These are phyloP conservation scores for Parus major DNA, from an alignment of 2,113 vertebrate species.

Conservation along the genomic window DNA sequence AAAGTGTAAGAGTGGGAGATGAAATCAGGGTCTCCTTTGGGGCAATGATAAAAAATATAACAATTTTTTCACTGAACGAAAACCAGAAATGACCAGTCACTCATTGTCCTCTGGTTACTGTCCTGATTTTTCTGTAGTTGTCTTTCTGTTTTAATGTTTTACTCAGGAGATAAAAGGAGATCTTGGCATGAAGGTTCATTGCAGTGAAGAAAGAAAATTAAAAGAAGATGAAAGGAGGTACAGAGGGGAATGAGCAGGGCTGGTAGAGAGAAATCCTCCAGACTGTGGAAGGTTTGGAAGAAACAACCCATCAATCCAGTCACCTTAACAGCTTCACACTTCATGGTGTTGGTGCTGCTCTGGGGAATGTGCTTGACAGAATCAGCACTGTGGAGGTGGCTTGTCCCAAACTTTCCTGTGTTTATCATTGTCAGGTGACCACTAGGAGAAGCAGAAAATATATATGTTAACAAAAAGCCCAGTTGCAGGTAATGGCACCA, in stretches of 20 bases:
- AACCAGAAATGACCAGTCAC: background rate
- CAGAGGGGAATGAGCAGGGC: background rate
- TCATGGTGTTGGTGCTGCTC: background rate
- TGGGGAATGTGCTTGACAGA: background rate
- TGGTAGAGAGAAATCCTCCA: background rate
- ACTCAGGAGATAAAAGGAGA: background rate
- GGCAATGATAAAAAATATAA: background rate
- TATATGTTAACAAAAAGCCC: background rate
- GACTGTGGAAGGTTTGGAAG: background rate
- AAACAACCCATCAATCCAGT: background rate
- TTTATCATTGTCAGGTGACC: background rate
- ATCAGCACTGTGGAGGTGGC: background rate
- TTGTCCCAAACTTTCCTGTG: background rate
- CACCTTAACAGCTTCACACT: background rate
- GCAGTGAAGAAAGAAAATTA: background rate
- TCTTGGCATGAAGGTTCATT: background rate
- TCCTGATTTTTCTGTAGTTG: background rate
- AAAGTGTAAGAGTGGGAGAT: background rate
- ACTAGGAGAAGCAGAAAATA: background rate
- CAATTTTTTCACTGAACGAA: background rate
- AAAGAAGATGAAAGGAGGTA: background rate
- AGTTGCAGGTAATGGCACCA: background rate
- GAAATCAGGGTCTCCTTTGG: background rate
- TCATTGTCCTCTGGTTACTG: background rate
- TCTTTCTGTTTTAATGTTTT: background rate